phyloP scores from a whole-genome alignment of 1,140 invertebrate genomes.

The Goniozus legneri region DNA sequence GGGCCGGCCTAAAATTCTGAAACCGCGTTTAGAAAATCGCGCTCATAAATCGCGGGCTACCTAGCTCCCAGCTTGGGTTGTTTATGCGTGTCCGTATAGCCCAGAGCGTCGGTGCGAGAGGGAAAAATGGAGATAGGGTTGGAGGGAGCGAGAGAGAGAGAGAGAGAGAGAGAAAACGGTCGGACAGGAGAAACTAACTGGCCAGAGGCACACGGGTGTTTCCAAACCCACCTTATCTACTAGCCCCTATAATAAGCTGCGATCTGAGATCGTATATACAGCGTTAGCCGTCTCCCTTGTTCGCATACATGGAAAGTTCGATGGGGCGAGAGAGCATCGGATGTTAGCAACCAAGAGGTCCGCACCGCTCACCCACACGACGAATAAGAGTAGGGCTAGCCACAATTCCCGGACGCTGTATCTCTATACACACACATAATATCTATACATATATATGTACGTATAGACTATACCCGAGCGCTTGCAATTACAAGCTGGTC shows the following conservation, averaged over 20 bases:
- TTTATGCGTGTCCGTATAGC: slow-evolving; percentile 19
- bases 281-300: too few species aligned
- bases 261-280: slow-evolving; percentile 48
- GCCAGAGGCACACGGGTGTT: slow-evolving; percentile 40
- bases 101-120: slow-evolving; percentile 7
- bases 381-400: slow-evolving; percentile 23
- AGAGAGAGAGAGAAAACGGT: slow-evolving; percentile 20
- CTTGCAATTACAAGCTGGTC: slow-evolving; percentile 56
- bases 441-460: slow-evolving; percentile 15
- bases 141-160: slow-evolving; percentile 5
- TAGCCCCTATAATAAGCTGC: slow-evolving; percentile 51
- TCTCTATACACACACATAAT: too few species aligned
- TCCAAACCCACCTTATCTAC: slow-evolving; percentile 49
- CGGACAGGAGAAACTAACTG: slow-evolving; percentile 31
- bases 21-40: slow-evolving; percentile 20
- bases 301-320: slow-evolving; percentile 13
- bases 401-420: slow-evolving; percentile 21
- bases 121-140: neutral
- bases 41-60: slow-evolving; percentile 29
- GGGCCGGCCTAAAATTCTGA: slow-evolving; percentile 25
- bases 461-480: slow-evolving; percentile 34
- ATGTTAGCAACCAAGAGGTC: neutral
- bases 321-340: too few species aligned
- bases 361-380: neutral
- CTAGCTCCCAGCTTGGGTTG: slow-evolving; percentile 12